phyloP scores from a whole-genome alignment of 1,140 invertebrate genomes.

The Bombus picipes region DNA sequence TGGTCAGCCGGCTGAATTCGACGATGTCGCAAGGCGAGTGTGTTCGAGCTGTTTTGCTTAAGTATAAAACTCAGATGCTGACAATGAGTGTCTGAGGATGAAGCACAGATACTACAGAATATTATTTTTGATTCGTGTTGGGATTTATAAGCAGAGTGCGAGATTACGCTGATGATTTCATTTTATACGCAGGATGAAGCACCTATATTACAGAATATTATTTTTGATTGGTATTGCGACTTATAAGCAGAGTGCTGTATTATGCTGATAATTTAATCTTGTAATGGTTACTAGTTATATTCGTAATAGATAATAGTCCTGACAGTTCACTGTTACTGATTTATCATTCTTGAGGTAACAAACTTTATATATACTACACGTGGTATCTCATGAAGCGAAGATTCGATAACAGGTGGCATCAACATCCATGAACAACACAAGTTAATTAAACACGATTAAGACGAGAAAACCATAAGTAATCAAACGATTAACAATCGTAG shows the following conservation, averaged over 20 bases:
- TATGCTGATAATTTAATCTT: not conserved
- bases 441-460: constrained; percentile 22
- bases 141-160: not conserved
- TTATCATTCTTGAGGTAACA: not conserved
- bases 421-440: not conserved
- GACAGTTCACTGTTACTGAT: not conserved
- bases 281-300: not conserved
- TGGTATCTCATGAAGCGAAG: not conserved
- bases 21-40: not conserved
- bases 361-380: not conserved
- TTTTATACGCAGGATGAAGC: not conserved
- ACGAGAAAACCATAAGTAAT: constrained; percentile 28
- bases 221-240: not conserved
- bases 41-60: not conserved
- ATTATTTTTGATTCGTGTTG: not conserved
- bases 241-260: not conserved
- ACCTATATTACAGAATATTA: not conserved
- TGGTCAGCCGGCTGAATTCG: constrained; percentile 5
- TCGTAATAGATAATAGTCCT: not conserved
- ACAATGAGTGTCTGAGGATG: not conserved
- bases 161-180: not conserved
- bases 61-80: not conserved
- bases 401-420: not conserved
- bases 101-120: not conserved
- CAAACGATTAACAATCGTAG: constrained; percentile 4